phyloP scores from a whole-genome alignment of 1,140 invertebrate species.

The Sminthurinus signatus region DNA sequence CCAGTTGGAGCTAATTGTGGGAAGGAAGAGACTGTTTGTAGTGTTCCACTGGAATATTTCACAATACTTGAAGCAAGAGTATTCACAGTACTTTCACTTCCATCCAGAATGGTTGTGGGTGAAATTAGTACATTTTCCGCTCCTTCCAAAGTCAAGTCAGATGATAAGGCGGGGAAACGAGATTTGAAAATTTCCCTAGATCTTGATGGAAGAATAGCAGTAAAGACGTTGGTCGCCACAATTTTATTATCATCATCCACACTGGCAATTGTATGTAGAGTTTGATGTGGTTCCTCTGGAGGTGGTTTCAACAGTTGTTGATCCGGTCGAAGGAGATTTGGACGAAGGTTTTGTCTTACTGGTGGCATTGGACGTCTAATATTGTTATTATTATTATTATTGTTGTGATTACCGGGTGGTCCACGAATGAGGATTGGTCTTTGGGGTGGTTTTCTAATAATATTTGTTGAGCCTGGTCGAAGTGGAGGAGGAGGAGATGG shows the following conservation, averaged over 20 bases:
- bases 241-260: slow-evolving; percentile 45
- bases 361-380: background rate
- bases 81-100: slow-evolving; percentile 1
- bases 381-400: too few relatives aligned
- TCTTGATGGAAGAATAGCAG: slow-evolving; percentile 26
- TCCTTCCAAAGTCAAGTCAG: slow-evolving; percentile 3
- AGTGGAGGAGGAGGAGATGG: slow-evolving; percentile 7
- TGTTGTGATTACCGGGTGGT: background rate
- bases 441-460: slow-evolving; percentile 22
- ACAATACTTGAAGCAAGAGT: slow-evolving; percentile 15
- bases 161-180: background rate
- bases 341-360: slow-evolving; percentile 8
- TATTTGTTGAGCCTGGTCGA: slow-evolving; percentile 17
- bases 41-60: slow-evolving; percentile 28
- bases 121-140: slow-evolving; percentile 1
- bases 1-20: background rate
- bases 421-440: slow-evolving; percentile 26
- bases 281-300: slow-evolving; percentile 17
- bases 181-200: background rate
- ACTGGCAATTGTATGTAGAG: slow-evolving; percentile 43
- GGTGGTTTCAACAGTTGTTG: slow-evolving; percentile 30
- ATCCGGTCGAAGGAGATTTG: slow-evolving; percentile 38
- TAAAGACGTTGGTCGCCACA: slow-evolving; percentile 41
- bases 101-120: background rate
- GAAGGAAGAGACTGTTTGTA: slow-evolving; percentile 16